Evolutionary conservation across 2,888 invertebrate species (phyloP).

Genomic region (Caenorhabditis sp.): DNA sequence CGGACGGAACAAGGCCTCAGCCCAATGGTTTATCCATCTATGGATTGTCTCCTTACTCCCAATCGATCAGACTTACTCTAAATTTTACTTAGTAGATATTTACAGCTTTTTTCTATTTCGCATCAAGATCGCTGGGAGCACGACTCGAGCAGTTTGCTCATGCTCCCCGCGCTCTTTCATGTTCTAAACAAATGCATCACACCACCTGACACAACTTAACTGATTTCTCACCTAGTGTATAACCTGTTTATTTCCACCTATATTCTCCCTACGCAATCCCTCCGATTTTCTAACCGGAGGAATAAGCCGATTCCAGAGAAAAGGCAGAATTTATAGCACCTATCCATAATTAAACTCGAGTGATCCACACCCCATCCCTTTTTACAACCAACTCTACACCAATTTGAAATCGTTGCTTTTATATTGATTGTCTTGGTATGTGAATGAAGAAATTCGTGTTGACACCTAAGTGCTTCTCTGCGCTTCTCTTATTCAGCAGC

Average conservation of each 20-base stretch:
- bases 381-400: background rate
- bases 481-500: slow-evolving; percentile 1
- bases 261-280: slow-evolving; percentile 5
- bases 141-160: background rate
- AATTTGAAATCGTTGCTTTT: slow-evolving; percentile 10
- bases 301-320: background rate
- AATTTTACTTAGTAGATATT: slow-evolving; percentile 25
- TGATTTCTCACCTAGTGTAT: slow-evolving; percentile 47
- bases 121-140: slow-evolving; percentile 9
- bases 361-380: background rate
- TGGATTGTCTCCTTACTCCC: background rate
- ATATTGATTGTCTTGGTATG: slow-evolving; percentile 39
- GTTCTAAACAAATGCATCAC: slow-evolving; percentile 26
- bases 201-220: slow-evolving; percentile 8
- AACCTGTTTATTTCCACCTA: slow-evolving; percentile 14
- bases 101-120: slow-evolving; percentile 22
- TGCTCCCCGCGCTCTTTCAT: slow-evolving; percentile 11
- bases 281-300: background rate
- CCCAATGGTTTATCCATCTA: background rate
- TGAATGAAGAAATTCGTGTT: slow-evolving; percentile 47
- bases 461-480: slow-evolving; percentile 5
- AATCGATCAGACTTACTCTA: slow-evolving; percentile 20
- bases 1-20: background rate
- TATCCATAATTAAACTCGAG: slow-evolving; percentile 36
- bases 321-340: slow-evolving; percentile 31